Evolutionary conservation across 2,888 invertebrate genomes (phyloP), one percentile per base, ranked within the genome.

Genomic region (Chaetogeoica ovagalla): DNA sequence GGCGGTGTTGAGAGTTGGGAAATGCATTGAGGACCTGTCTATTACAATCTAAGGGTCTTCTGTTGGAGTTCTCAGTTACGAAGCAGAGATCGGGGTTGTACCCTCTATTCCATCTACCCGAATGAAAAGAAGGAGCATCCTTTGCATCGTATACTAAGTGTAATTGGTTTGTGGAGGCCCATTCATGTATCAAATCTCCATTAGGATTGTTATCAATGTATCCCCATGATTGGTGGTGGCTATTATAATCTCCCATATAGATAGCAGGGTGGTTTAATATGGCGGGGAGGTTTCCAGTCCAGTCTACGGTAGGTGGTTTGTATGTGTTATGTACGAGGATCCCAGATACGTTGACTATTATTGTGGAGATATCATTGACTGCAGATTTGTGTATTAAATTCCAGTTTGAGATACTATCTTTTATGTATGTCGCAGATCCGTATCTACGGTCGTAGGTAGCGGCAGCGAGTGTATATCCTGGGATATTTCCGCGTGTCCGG

Each of bases 61-160:
- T 37, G 30, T 30, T 30, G 30, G 30, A 62, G 30, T 62, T 62
- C 62, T 62, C 62, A 62, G 63, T 63, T 63, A 37, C 7, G 37
- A 63, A 63, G 37, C 63, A 63, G 30, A 63, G 63, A 37, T 63
- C 63, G 17, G 37, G 63, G 17, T 37, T 63, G 63, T 63, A 63
- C 19, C 37, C 60, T 37, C 17, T 37, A 37, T 63, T 17, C 63
- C 63, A 63, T 63, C 63, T 63, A 15, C 63, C 37, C 17, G 63
- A 63, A 37, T 37, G 30, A 37, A 63, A 63, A 37, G 63, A 17
- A 63, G 37, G 37, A 17, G 17, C 17, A 37, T 63, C 19, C 17
- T 63, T 63, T 63, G 63, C 63, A 17, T 63, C 37, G 37, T 37
- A 37, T 37, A 63, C 37, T 37, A 63, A 37, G 37, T 37, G 6